These are phyloP conservation scores for Glaucopsyche alexis DNA, from an alignment of 2,888 invertebrate genomes.

Conservation along the genomic window DNA sequence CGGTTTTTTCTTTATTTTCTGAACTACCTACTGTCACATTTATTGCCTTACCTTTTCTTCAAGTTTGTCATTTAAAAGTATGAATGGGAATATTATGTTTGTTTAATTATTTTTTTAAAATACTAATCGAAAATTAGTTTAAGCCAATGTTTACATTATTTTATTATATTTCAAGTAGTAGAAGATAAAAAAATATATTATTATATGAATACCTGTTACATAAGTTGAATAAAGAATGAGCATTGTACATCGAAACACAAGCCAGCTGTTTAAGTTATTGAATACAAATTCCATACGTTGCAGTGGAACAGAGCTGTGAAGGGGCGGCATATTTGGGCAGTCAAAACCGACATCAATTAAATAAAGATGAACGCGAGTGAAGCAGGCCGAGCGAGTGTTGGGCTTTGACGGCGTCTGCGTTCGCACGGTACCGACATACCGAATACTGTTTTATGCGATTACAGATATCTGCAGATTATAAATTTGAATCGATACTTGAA, in stretches of 20 bases:
- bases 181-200: background rate
- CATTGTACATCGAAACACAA: conserved; percentile 49
- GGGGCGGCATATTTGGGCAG: conserved; percentile 64
- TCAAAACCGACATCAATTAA: conserved; percentile 76
- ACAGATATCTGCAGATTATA: conserved; percentile 31
- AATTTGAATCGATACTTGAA: background rate
- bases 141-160: background rate
- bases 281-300: conserved; percentile 73
- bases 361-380: conserved; percentile 55
- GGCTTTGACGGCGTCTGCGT: conserved; percentile 57
- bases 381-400: conserved; percentile 37
- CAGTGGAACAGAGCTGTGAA: conserved; percentile 56
- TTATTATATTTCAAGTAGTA: background rate
- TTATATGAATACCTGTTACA: background rate
- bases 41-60: no score
- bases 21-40: no score
- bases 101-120: no score
- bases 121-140: background rate
- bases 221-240: conserved; percentile 45
- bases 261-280: conserved; percentile 64
- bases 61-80: no score
- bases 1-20: no score
- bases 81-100: no score
- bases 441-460: conserved; percentile 43
- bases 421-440: conserved; percentile 47